Conservation (phyloP, 2,888 invertebrate species). For the Ophioninae sp. region DNA sequence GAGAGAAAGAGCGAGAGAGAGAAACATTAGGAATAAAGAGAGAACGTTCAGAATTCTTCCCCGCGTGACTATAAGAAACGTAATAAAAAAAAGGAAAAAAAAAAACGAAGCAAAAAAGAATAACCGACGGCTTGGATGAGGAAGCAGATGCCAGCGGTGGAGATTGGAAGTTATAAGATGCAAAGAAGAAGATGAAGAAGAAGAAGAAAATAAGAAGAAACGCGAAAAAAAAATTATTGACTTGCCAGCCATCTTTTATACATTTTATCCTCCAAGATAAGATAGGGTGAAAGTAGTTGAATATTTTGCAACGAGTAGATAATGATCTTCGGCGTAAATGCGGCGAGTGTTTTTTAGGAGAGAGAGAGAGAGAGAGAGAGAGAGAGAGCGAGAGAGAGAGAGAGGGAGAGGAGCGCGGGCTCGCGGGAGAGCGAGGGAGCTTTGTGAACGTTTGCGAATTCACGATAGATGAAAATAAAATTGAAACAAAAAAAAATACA, state of each 20-base stretch:
- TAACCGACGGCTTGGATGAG: slow-evolving; percentile 38
- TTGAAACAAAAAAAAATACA: slow-evolving; percentile 36
- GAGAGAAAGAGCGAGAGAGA: slow-evolving; percentile 31
- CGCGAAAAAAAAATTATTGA: slow-evolving; percentile 70
- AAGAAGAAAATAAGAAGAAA: slow-evolving; percentile 33
- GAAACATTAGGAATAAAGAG: slow-evolving; percentile 46
- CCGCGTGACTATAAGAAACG: slow-evolving; percentile 67
- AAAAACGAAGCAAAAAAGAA: slow-evolving; percentile 17
- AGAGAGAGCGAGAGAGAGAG: slow-evolving; percentile 13
- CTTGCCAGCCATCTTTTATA: slow-evolving; percentile 81
- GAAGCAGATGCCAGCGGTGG: slow-evolving; percentile 17
- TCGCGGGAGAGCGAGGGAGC: slow-evolving; percentile 56
- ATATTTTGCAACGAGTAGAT: slow-evolving; percentile 81
- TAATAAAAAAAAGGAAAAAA: slow-evolving; percentile 13
- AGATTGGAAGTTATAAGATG: slow-evolving; percentile 34
- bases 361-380: slow-evolving; percentile 5
- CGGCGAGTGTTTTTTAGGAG: slow-evolving; percentile 56
- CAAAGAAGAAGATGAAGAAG: slow-evolving; percentile 8
- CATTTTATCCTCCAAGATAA: slow-evolving; percentile 78
- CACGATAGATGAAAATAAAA: slow-evolving; percentile 29
- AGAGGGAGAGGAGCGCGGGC: slow-evolving; percentile 52
- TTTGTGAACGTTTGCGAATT: slow-evolving; percentile 58
- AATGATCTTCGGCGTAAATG: slow-evolving; percentile 68
- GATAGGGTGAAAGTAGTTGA: slow-evolving; percentile 79
- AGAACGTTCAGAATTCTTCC: slow-evolving; percentile 74